phyloP scores from a whole-genome alignment of 2,797 vertebrate species.

The Aldrovandia affinis region DNA sequence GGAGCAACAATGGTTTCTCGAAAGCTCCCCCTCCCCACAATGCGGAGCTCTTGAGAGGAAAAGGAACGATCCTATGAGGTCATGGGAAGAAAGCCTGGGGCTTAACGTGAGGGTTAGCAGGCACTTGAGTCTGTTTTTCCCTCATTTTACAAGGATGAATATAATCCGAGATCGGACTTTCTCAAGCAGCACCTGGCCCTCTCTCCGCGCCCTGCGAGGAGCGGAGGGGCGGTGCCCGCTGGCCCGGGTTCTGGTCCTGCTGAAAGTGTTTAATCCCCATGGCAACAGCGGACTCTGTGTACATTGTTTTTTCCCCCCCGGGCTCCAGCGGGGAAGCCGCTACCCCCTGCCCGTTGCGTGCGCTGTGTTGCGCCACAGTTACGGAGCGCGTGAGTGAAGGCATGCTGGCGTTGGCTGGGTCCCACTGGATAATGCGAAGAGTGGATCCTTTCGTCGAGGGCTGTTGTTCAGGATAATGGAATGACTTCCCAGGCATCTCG shows the following conservation, averaged over 20 bases:
- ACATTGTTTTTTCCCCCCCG: constrained; percentile 11
- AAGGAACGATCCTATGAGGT: constrained; percentile 32
- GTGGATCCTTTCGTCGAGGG: neutral
- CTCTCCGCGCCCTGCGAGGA: constrained; percentile 41
- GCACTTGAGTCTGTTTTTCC: constrained; percentile 26
- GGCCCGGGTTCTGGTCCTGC: constrained; percentile 38
- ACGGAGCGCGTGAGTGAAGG: neutral
- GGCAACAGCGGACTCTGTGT: constrained; percentile 59
- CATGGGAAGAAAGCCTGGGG: constrained; percentile 39
- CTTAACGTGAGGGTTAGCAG: constrained; percentile 40
- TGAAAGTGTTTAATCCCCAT: constrained; percentile 59
- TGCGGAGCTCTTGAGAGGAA: neutral
- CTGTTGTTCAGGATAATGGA: neutral
- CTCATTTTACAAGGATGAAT: constrained; percentile 40
- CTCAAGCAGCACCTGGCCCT: constrained; percentile 43
- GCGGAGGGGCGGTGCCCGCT: constrained; percentile 30
- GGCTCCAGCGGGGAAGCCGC: neutral
- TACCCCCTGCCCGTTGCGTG: neutral
- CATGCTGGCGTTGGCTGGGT: neutral
- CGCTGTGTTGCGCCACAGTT: neutral
- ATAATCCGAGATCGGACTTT: constrained; percentile 46
- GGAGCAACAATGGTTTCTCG: neutral
- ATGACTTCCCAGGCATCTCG: neutral
- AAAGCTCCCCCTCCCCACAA: neutral
- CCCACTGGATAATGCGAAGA: neutral